Conservation (phyloP, 2,113 vertebrate species). For the Poeciliopsis turrubarensis region DNA sequence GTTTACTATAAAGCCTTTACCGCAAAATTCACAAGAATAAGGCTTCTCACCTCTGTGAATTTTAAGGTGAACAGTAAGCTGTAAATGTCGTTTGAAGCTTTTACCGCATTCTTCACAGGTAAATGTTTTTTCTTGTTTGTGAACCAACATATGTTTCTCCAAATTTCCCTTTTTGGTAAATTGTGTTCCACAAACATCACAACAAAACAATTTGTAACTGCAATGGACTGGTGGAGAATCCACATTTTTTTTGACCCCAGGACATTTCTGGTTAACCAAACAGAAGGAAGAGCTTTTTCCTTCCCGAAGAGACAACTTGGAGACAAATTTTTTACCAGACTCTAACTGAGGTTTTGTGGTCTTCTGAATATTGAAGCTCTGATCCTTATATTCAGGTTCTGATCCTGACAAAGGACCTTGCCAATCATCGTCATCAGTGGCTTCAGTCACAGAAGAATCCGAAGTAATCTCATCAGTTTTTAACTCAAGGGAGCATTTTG, state of each 20-base stretch:
- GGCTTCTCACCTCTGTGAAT: background rate
- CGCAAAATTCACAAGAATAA: background rate
- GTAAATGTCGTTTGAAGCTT: background rate
- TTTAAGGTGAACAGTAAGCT: background rate
- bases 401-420: background rate
- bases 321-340: background rate
- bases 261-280: background rate
- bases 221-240: background rate
- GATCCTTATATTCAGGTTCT: background rate
- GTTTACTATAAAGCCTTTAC: background rate
- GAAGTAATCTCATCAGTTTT: background rate
- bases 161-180: background rate
- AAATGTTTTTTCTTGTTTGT: background rate
- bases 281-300: background rate
- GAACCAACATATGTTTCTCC: background rate
- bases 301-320: background rate
- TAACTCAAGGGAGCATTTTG: background rate
- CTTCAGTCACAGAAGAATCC: background rate
- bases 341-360: background rate
- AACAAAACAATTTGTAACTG: background rate
- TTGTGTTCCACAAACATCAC: background rate
- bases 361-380: background rate
- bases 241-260: background rate
- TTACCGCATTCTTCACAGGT: background rate
- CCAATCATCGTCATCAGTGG: background rate